A percentile compares a stretch with the other conserved stretches of the same genome.
Evolutionary conservation across 2,888 invertebrate species (phyloP).

Genomic region (Laspeyria flexula): DNA sequence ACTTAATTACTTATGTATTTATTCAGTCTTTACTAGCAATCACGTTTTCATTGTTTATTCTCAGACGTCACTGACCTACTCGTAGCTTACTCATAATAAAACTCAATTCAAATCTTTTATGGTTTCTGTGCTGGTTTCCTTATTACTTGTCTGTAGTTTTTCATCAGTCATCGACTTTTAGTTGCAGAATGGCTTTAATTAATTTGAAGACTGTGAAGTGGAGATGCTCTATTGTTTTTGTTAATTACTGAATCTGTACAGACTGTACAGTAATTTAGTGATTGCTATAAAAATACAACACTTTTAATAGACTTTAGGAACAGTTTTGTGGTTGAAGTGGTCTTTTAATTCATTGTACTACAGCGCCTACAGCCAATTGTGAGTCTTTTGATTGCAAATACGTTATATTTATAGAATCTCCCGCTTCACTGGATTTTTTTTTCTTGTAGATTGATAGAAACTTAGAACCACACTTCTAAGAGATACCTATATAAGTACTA

Average conservation of each 20-base stretch:
- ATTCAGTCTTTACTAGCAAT: slow-evolving; percentile 8
- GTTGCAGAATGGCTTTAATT: slow-evolving; percentile 7
- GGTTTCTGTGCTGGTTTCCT: slow-evolving; percentile 42
- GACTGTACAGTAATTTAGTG: neutral
- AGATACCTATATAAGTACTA: no score
- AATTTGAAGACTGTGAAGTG: neutral
- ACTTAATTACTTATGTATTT: neutral
- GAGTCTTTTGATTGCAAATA: no score
- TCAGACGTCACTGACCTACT: slow-evolving; percentile 21
- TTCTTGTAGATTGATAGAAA: no score
- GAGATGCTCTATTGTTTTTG: slow-evolving; percentile 1
- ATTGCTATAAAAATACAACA: neutral
- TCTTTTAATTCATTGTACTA: no score
- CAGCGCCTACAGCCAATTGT: no score
- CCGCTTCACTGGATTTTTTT: no score
- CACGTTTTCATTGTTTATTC: slow-evolving; percentile 12
- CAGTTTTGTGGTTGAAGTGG: no score
- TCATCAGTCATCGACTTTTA: slow-evolving; percentile 13
- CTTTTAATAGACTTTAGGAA: no score
- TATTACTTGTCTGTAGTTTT: slow-evolving; percentile 26
- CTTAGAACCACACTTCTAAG: no score
- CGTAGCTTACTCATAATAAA: slow-evolving; percentile 26
- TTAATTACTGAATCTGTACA: slow-evolving; percentile 12
- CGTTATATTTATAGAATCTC: no score
- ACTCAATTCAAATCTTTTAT: slow-evolving; percentile 23